Conservation (phyloP, 2,888 invertebrate species). For the Ptilodon capucinus region DNA sequence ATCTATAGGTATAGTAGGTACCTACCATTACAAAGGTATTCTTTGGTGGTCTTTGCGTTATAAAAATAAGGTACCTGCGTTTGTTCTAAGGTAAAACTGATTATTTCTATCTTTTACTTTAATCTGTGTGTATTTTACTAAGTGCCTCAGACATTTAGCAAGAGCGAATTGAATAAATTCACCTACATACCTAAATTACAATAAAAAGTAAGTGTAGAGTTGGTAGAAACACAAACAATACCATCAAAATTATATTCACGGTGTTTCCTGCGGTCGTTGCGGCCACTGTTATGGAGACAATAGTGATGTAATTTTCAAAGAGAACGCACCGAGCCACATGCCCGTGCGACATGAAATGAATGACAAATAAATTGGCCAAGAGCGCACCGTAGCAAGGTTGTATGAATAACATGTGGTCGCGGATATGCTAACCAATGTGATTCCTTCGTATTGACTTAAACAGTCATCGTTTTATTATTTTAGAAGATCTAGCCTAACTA, state of each 20-base stretch:
- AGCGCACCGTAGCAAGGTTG: conserved; percentile 10
- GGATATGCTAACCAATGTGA: background rate
- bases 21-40: background rate
- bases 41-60: background rate
- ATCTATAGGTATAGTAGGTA: no score
- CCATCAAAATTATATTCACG: background rate
- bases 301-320: conserved; percentile 13
- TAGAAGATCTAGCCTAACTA: no score
- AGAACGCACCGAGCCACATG: conserved; percentile 20
- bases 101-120: no score
- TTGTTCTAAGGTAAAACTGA: no score
- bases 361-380: conserved; percentile 24
- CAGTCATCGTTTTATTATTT: no score
- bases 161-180: no score
- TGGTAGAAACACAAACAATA: conserved; percentile 1
- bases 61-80: background rate
- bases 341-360: conserved; percentile 24
- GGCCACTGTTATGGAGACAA: background rate
- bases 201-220: background rate
- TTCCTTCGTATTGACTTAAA: no score
- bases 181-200: no score
- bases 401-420: background rate
- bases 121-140: no score
- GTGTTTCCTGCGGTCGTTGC: background rate
- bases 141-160: no score